Conservation (phyloP, 1,140 invertebrate species). For the Watersipora subatra region DNA sequence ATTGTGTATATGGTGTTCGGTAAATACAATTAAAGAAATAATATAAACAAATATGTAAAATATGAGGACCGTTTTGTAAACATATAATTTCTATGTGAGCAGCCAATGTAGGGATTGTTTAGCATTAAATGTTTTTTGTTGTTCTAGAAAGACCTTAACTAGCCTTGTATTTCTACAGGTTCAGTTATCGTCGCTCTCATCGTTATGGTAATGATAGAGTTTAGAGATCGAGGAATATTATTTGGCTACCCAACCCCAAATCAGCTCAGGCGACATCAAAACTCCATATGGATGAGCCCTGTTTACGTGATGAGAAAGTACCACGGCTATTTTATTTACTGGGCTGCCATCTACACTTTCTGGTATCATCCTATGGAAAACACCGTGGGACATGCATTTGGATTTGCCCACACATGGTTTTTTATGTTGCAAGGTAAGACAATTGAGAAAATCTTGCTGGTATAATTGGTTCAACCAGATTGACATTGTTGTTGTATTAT, state of each 20-base stretch:
- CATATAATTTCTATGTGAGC: too few relatives aligned
- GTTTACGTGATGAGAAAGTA: constrained; percentile 9
- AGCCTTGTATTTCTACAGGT: constrained; percentile 6
- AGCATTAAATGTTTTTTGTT: too few relatives aligned
- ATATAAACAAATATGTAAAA: too few relatives aligned
- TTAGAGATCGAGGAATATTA: constrained; percentile 7
- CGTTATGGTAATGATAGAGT: constrained; percentile 11
- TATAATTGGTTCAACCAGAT: neutral
- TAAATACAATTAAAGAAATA: too few relatives aligned
- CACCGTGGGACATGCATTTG: constrained; percentile 10
- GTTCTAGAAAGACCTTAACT: too few relatives aligned
- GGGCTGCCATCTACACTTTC: constrained; percentile 12
- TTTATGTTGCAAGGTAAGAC: constrained; percentile 7
- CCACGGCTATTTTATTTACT: constrained; percentile 11
- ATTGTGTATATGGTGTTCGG: too few relatives aligned
- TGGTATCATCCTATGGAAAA: constrained; percentile 16
- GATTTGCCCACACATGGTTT: constrained; percentile 12
- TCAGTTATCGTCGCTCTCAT: constrained; percentile 11
- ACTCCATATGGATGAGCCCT: constrained; percentile 4
- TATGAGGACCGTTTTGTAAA: too few relatives aligned
- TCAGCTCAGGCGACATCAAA: neutral
- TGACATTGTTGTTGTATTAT: too few relatives aligned
- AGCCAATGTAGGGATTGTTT: too few relatives aligned
- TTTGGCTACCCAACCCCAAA: constrained; percentile 9
- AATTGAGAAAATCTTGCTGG: neutral